phyloP scores from a whole-genome alignment of 2,888 invertebrate species.

The Sphinx pinastri region DNA sequence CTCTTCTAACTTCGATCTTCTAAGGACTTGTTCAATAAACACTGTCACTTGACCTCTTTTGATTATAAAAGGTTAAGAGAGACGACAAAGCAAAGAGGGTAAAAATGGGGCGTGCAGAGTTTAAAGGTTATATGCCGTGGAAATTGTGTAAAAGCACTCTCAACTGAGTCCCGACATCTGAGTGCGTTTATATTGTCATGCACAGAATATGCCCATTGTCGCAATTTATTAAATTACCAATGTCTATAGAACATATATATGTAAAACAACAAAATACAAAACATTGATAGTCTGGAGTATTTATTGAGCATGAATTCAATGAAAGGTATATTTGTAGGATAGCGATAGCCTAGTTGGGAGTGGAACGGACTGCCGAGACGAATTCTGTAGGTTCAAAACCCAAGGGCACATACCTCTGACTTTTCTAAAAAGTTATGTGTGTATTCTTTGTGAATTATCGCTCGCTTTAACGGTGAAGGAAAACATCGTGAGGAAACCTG shows the following conservation, averaged over 20 bases:
- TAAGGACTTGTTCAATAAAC: slow-evolving; percentile 45
- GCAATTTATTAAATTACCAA: slow-evolving; percentile 50
- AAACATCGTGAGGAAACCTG: too few species aligned
- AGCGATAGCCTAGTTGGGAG: too few species aligned
- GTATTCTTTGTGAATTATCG: too few species aligned
- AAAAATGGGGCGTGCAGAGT: slow-evolving; percentile 61
- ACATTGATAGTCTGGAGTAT: not conserved
- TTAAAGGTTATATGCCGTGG: slow-evolving; percentile 61
- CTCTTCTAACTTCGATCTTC: not conserved
- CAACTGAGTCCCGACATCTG: slow-evolving; percentile 60
- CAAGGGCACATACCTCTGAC: too few species aligned
- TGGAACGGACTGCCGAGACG: too few species aligned
- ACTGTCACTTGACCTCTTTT: slow-evolving; percentile 62
- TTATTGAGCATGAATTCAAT: too few species aligned
- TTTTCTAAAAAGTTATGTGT: too few species aligned
- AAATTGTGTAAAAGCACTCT: slow-evolving; percentile 71
- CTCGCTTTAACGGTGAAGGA: too few species aligned
- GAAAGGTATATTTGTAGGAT: too few species aligned
- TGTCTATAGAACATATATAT: slow-evolving; percentile 10
- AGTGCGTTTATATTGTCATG: slow-evolving; percentile 65
- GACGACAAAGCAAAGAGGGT: slow-evolving; percentile 56
- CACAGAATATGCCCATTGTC: slow-evolving; percentile 47
- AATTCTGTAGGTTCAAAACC: too few species aligned
- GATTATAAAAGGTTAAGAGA: slow-evolving; percentile 73
- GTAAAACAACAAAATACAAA: not conserved